phyloP scores from a whole-genome alignment of 1,140 invertebrate genomes.

The Drosophila burlai region DNA sequence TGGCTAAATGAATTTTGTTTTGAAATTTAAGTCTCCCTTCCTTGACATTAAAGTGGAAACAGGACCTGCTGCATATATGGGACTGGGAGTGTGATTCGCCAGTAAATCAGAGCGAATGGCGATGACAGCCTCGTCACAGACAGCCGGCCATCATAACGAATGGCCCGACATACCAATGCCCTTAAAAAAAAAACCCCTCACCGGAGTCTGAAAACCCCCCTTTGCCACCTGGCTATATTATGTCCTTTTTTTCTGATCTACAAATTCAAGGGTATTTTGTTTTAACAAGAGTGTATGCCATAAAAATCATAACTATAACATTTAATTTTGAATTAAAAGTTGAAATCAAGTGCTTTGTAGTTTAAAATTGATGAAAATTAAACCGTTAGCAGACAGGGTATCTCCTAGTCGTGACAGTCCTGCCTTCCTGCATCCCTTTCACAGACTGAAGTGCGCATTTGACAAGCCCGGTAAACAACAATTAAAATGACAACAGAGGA shows the following conservation, averaged over 20 bases:
- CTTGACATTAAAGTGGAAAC: slow-evolving; percentile 27
- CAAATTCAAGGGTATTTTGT: not conserved
- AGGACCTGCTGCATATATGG: not conserved
- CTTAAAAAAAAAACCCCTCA: not conserved
- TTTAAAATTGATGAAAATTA: not conserved
- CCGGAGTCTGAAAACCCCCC: not conserved
- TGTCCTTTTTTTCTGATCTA: not conserved
- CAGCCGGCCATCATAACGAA: slow-evolving; percentile 76
- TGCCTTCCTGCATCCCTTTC: not conserved
- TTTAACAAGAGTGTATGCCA: not conserved
- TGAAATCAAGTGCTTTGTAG: not conserved
- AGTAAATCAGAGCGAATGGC: slow-evolving; percentile 81
- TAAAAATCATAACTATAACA: not conserved
- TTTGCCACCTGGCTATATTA: not conserved
- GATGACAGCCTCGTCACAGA: slow-evolving; percentile 77
- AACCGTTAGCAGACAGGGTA: not conserved
- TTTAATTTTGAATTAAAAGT: not conserved
- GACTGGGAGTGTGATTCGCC: slow-evolving; percentile 8
- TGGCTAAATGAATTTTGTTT: slow-evolving; percentile 59
- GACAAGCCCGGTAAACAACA: slow-evolving; percentile 83
- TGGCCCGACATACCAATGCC: slow-evolving; percentile 26
- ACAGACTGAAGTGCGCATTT: slow-evolving; percentile 66
- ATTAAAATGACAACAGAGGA: slow-evolving; percentile 79
- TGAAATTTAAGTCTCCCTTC: slow-evolving; percentile 19
- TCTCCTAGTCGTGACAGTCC: not conserved